Evolutionary conservation across 2,113 vertebrate species (phyloP).

Genomic region (Odontophorus gujanensis): DNA sequence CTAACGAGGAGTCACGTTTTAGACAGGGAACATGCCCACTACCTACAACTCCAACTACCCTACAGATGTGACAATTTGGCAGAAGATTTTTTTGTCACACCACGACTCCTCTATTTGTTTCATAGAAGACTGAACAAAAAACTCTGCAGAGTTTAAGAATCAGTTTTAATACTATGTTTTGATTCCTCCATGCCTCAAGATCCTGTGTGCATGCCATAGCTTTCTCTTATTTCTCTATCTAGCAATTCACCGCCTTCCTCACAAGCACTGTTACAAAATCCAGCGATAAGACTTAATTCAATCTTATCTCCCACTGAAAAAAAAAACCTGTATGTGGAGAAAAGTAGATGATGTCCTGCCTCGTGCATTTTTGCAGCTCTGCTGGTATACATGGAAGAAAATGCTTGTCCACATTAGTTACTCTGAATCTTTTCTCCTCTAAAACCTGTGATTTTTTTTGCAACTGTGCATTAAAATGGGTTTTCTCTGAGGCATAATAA

Average conservation of each 20-base stretch:
- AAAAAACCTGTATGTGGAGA: neutral
- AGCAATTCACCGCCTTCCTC: neutral
- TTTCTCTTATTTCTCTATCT: neutral
- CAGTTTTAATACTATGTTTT: neutral
- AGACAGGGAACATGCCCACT: fast-evolving
- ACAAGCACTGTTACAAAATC: neutral
- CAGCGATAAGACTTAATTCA: neutral
- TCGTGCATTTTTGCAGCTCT: neutral
- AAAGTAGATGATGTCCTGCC: neutral
- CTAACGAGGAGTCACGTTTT: neutral
- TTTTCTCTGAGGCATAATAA: conserved; percentile 63
- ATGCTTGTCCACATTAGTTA: neutral
- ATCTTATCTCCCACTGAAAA: neutral
- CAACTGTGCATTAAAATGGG: conserved; percentile 38
- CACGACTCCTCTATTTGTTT: neutral
- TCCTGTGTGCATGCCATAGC: neutral
- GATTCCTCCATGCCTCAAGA: neutral
- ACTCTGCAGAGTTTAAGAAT: neutral
- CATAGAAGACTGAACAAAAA: neutral
- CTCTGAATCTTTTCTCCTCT: neutral
- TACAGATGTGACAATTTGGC: neutral
- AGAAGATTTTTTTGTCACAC: neutral
- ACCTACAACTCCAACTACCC: neutral
- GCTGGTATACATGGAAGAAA: neutral
- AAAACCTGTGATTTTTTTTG: conserved; percentile 13